Base-by-base conservation (phyloP, 2,113 vertebrate species). In the Vimba vimba region DNA sequence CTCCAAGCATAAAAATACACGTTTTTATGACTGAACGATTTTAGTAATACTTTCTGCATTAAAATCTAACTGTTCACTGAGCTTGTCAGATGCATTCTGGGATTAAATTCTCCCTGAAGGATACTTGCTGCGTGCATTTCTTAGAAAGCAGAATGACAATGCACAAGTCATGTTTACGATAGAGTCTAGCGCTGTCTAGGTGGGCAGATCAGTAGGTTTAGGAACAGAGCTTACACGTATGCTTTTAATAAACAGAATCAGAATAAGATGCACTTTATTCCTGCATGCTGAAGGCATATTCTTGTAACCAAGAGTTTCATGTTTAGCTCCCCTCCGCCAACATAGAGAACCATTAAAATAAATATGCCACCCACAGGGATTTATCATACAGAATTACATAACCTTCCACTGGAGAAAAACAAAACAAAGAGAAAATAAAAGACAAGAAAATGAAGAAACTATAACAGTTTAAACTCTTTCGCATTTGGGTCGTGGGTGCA, bases 301-400 rank as follows among this genome's bases (percentile, higher is more conserved):
- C 59, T 25, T 47, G 71, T 47, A 74, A 55, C 43, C 47, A 76
- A 76, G 55, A 60, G 57, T 25, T 59, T 7, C 21, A 62, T 25
- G 36, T 15, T 79, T 62, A 45, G 21, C 57, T 79, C 78, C 36
- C 60, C 79, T 33, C 62, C 79, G 45, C 79, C 79, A 68, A 82
- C 62, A 68, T 82, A 52, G n/a, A 68, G 62, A 82, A 52, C n/a
- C 79, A 50, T 66, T 68, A 13, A 82, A 82, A 82, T 82, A 82
- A 82, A 82, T 30, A 68, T 21, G 43, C 79, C 79, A 82, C 79
- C 79, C 79, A 82, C 43, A 13, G 60, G 62, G 60, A 33, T 50
- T 82, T 66, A 82, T 68, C 25, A 30, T 82, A 68, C 25, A 33
- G 43, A 23, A 66, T 82, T 82, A 82, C 79, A 82, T 82, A 82